Evolutionary conservation across 2,888 invertebrate genomes (phyloP), one percentile per base, ranked within the genome.

Genomic region (Orgyia antiqua): DNA sequence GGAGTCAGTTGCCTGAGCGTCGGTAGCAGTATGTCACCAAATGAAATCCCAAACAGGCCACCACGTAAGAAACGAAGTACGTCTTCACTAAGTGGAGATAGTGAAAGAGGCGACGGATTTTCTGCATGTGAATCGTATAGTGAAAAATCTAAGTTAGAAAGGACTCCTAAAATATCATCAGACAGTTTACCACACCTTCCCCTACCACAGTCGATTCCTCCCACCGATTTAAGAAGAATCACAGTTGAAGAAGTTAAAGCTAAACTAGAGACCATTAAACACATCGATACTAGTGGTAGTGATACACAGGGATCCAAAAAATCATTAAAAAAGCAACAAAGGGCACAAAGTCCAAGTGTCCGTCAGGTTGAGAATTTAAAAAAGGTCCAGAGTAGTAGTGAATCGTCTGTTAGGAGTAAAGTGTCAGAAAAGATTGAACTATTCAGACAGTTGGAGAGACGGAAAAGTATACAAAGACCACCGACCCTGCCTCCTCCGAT

Each of bases 1-100:
- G 94, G 94, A 12, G 88, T 94, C 10, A 93, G 93, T 46, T 93
- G 94, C 64, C 89, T 93, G 69, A 93, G 94, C 52, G 87, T 93
- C 29, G 90, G 92, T 1, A 92, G 92, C 47, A 92, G 91, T 65
- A 32, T 87, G 66, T 66, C 77, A 45, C 60, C 69, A 2, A 71
- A 71, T 39, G 80, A 80, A 10, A 72, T 88, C 10, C 92, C 94
- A 0, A 79, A 92, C 0, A 84, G 94, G 51, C 94, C 94, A 0
- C 93, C 93, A 0, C 88, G 94, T 32, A 92, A 91, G 51, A 94
- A 94, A 67, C 89, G 92, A 38, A 89, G 89, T 39, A 89, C 91
- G 1, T 91, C 89, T 27, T 90, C 91, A 2, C 62, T 89, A 17
- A 89, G 89, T 48, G 89, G 89, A 23, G 89, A 89, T 39, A 90